These are phyloP conservation scores for Rhinogobio ventralis DNA, from an alignment of 2,797 vertebrate species.

Conservation along the genomic window DNA sequence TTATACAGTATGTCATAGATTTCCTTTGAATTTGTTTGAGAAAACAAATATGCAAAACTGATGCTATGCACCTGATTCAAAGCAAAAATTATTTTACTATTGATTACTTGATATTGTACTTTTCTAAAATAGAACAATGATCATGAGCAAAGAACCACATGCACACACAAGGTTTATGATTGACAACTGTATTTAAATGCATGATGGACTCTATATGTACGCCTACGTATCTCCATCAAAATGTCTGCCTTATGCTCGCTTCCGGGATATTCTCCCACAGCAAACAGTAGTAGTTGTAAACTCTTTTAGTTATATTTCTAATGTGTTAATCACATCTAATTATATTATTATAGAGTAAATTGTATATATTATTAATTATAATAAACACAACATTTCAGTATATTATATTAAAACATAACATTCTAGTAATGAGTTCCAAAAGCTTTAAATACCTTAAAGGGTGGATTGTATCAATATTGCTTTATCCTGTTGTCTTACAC, in stretches of 20 bases:
- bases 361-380: too few relatives aligned
- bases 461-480: neutral
- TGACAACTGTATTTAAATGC: neutral
- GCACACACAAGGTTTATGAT: neutral
- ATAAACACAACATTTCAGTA: neutral
- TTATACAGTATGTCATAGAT: neutral
- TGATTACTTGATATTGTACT: neutral
- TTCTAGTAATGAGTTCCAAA: neutral
- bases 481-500: neutral
- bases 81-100: too few relatives aligned
- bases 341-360: too few relatives aligned
- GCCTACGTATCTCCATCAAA: neutral
- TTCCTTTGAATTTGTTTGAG: neutral
- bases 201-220: too few relatives aligned
- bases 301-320: too few relatives aligned
- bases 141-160: neutral
- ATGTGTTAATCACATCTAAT: too few relatives aligned
- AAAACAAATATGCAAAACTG: neutral
- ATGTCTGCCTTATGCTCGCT: neutral
- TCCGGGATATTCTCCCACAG: neutral
- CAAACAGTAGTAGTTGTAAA: too few relatives aligned
- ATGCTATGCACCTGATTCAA: too few relatives aligned
- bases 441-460: neutral
- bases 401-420: neutral
- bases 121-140: neutral